Conservation (phyloP, 1,140 invertebrate genomes). For the Telenomus remus region DNA sequence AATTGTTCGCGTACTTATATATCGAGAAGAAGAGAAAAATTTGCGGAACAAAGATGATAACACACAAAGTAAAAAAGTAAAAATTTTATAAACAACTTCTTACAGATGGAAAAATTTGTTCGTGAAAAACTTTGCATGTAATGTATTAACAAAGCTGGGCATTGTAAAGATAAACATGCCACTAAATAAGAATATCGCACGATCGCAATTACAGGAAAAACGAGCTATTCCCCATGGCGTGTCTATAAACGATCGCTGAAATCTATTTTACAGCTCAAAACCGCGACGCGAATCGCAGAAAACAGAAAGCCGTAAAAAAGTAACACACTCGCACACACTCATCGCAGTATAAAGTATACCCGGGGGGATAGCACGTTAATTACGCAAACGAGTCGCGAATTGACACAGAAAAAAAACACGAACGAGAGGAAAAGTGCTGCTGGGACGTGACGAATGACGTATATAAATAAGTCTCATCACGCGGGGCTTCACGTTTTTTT, state of each 20-base stretch:
- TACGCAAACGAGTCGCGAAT: constrained; percentile 54
- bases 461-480: constrained; percentile 17
- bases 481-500: constrained; percentile 35
- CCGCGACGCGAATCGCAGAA: constrained; percentile 23
- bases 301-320: constrained; percentile 39
- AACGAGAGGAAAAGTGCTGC: constrained; percentile 47
- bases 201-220: constrained; percentile 51
- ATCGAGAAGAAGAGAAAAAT: constrained; percentile 4
- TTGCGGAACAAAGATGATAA: constrained; percentile 2
- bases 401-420: constrained; percentile 39
- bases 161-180: constrained; percentile 49
- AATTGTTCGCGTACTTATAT: too few species aligned
- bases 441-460: constrained; percentile 41
- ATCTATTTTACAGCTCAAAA: constrained; percentile 53
- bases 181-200: constrained; percentile 46
- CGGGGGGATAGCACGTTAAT: constrained; percentile 43
- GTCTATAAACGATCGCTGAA: constrained; percentile 24
- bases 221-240: constrained; percentile 37
- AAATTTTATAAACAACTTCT: neutral
- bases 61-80: constrained; percentile 1
- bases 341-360: constrained; percentile 31
- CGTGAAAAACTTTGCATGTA: too few species aligned
- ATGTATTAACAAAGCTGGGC: constrained; percentile 2
- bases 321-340: constrained; percentile 3
- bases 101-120: too few species aligned